Evolutionary conservation across 2,113 vertebrate species (phyloP).

Genomic region (Passer montanus): DNA sequence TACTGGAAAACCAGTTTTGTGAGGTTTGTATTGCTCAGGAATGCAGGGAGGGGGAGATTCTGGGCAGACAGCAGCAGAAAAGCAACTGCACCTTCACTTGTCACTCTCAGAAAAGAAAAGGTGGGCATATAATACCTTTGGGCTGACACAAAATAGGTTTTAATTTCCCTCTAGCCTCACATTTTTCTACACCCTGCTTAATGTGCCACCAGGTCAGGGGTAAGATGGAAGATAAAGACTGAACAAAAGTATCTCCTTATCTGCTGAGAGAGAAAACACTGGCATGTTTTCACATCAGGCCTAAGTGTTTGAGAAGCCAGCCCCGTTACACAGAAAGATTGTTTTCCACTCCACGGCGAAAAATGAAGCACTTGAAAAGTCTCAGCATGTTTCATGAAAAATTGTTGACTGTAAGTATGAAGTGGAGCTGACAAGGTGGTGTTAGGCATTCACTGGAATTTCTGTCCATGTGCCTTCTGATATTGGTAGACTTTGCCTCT

Average conservation of each 20-base stretch:
- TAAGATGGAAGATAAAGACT: neutral
- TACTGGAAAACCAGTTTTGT: slow-evolving; percentile 1
- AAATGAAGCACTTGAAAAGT: neutral
- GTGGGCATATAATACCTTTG: neutral
- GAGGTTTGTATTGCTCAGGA: slow-evolving; percentile 11
- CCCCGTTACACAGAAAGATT: slow-evolving; percentile 1
- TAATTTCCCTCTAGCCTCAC: neutral
- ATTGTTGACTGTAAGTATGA: neutral
- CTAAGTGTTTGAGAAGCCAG: slow-evolving; percentile 8
- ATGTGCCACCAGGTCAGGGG: neutral
- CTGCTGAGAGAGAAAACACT: neutral
- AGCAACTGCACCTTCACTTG: neutral
- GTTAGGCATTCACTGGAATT: neutral
- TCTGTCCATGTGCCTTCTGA: neutral
- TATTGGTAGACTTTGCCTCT: neutral
- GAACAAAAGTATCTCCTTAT: neutral
- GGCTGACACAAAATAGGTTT: neutral
- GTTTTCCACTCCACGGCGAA: slow-evolving; percentile 27
- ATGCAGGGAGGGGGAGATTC: neutral
- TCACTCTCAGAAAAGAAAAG: neutral
- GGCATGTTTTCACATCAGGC: neutral
- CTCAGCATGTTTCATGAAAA: neutral
- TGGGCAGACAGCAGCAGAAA: neutral
- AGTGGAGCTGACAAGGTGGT: neutral
- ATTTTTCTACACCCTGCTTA: neutral